Percentiles rank a stretch among this genome's conserved stretches.
phyloP scores from a whole-genome alignment of 2,113 vertebrate species.

The Syrmaticus mikado region DNA sequence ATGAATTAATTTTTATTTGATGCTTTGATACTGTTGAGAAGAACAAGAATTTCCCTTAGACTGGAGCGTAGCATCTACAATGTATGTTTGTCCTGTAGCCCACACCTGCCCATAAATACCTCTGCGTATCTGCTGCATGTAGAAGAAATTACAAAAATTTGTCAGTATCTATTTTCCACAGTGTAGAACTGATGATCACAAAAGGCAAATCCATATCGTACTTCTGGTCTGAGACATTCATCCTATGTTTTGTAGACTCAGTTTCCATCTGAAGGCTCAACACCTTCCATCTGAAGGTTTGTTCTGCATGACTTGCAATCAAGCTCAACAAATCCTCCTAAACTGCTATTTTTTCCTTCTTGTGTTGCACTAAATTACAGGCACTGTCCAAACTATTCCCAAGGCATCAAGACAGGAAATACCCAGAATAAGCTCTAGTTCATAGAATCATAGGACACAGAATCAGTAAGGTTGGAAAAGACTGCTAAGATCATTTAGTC shows the following conservation, averaged over 20 bases:
- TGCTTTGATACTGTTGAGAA: not conserved
- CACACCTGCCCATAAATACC: not conserved
- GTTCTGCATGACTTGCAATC: not conserved
- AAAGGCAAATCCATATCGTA: not conserved
- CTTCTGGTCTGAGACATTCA: not conserved
- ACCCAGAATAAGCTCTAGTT: not conserved
- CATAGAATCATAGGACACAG: too few species aligned
- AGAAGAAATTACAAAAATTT: not conserved
- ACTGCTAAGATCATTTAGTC: too few species aligned
- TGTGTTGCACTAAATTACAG: not conserved
- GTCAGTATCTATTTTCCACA: not conserved
- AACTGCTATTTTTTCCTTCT: not conserved
- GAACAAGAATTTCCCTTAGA: not conserved
- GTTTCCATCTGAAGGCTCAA: not conserved
- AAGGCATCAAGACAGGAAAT: not conserved
- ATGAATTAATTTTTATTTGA: not conserved
- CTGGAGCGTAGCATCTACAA: accelerated
- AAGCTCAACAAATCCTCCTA: not conserved
- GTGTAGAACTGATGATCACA: not conserved
- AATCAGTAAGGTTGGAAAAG: too few species aligned
- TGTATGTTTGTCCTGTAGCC: not conserved
- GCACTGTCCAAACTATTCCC: not conserved
- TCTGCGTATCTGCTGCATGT: not conserved
- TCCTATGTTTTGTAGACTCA: not conserved
- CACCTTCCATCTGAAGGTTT: not conserved